Base-by-base conservation (phyloP, 1,140 invertebrate species). In the Drosophila insularis region DNA sequence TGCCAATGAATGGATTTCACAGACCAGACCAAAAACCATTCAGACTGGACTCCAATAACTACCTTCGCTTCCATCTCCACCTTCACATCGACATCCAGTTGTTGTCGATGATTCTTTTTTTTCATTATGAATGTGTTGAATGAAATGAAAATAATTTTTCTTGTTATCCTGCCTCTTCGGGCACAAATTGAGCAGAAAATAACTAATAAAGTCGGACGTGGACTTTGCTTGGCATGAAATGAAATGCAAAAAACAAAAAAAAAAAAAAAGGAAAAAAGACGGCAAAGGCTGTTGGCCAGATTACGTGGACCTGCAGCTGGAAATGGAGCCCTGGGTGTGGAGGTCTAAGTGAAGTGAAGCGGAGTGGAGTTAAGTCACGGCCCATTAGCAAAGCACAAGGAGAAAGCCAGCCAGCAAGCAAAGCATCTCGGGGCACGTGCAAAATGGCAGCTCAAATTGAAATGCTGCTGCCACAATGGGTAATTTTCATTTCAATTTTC, bases 401-500 rank as follows among this genome's bases (percentile, higher is more conserved):
- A 46, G 14, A 19, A 46, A 46, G 35, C 35, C 35, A 37, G 35
- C 35, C 35, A 37, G 35, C 35, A 8, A 35, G 32, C 35, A 63
- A 37, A 10, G 39, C 31, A 60, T 84, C 81, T 46, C 61, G 55
- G 55, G 82, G 79, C 84, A 89, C 84, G 84, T 87, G 84, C 84
- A 89, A 77, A 73, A 82, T 87, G 82, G 79, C 68, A 82, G 61
- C 76, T 79, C 63, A 80, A 87, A 89, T 89, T 89, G 79, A 87
- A 80, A 89, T 74, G 80, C 70, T 82, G 84, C 74, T 80, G 85
- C 84, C 84, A 89, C 80, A 90, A 90, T 90, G 84, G 89, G 87
- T 90, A 90, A 90, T 90, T 90, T 90, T 90, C 89, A 89, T 90
- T 90, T 90, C 89, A 90, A 90, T 90, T 90, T 81, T 90, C 89